phyloP scores from a whole-genome alignment of 1,140 invertebrate genomes.

The Carcinoscorpius rotundicauda region DNA sequence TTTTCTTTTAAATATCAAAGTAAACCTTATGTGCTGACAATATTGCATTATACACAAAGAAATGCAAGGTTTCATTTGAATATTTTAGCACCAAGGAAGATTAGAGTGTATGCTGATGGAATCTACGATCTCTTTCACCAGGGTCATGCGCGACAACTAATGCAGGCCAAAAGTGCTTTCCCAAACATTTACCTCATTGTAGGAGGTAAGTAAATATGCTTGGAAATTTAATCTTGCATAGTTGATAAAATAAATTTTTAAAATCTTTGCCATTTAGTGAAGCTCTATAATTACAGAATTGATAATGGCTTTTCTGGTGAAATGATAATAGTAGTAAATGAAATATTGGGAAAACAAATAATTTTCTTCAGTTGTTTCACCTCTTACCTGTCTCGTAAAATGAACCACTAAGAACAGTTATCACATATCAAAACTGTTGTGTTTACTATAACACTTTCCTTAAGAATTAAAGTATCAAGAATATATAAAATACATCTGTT shows the following conservation, averaged over 20 bases:
- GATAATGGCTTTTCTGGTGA: no score
- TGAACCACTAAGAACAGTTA: no score
- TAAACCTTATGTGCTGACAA: neutral
- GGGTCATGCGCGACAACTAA: slow-evolving; percentile 91
- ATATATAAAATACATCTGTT: no score
- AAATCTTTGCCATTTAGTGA: neutral
- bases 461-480: no score
- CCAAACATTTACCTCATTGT: slow-evolving; percentile 98
- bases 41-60: neutral
- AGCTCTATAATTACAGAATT: no score
- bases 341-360: no score
- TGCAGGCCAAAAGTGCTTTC: slow-evolving; percentile 96
- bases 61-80: slow-evolving; percentile 3
- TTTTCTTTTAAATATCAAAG: no score
- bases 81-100: slow-evolving; percentile 49
- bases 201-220: slow-evolving; percentile 55
- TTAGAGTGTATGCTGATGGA: slow-evolving; percentile 93
- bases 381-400: no score
- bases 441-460: no score
- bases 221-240: neutral
- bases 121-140: slow-evolving; percentile 97
- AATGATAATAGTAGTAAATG: no score
- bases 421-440: no score
- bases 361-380: no score
- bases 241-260: slow-evolving; percentile 6